A percentile compares a stretch with the other conserved stretches of the same genome.
phyloP scores from a whole-genome alignment of 2,888 invertebrate genomes.

The Drosophila helvetica region DNA sequence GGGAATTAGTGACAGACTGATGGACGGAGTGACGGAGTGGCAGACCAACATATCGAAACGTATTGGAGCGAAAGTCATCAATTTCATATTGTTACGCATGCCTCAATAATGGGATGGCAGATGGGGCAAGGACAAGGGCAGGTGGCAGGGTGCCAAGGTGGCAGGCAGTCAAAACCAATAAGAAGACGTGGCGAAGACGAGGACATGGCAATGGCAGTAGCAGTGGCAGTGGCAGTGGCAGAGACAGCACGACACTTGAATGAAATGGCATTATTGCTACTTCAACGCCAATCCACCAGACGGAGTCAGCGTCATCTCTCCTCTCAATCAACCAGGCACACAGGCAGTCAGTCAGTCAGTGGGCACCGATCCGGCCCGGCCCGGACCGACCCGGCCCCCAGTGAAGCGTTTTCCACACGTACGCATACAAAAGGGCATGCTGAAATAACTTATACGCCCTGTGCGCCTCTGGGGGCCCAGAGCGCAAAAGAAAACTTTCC shows the following conservation, averaged over 20 bases:
- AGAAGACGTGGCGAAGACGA: slow-evolving; percentile 19
- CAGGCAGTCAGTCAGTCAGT: not conserved
- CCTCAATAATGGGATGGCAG: slow-evolving; percentile 50
- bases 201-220: slow-evolving; percentile 1
- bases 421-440: slow-evolving; percentile 77
- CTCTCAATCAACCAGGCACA: slow-evolving; percentile 63
- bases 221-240: slow-evolving; percentile 26
- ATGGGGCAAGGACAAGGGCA: slow-evolving; percentile 13
- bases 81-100: slow-evolving; percentile 80
- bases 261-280: slow-evolving; percentile 78
- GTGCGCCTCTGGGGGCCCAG: slow-evolving; percentile 55
- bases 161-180: slow-evolving; percentile 36
- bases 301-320: slow-evolving; percentile 23
- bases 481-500: slow-evolving; percentile 53
- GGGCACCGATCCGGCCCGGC: not conserved
- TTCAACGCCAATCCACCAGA: slow-evolving; percentile 59
- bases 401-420: slow-evolving; percentile 74
- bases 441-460: slow-evolving; percentile 76
- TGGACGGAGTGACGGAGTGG: slow-evolving; percentile 35
- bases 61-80: slow-evolving; percentile 77
- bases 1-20: slow-evolving; percentile 43
- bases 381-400: slow-evolving; percentile 11
- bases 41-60: slow-evolving; percentile 71
- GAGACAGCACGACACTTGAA: slow-evolving; percentile 65
- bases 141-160: slow-evolving; percentile 10